A percentile compares a stretch with the other conserved stretches of the same genome.
Conservation (phyloP, 2,113 vertebrate species). For the Rallus limicola region DNA sequence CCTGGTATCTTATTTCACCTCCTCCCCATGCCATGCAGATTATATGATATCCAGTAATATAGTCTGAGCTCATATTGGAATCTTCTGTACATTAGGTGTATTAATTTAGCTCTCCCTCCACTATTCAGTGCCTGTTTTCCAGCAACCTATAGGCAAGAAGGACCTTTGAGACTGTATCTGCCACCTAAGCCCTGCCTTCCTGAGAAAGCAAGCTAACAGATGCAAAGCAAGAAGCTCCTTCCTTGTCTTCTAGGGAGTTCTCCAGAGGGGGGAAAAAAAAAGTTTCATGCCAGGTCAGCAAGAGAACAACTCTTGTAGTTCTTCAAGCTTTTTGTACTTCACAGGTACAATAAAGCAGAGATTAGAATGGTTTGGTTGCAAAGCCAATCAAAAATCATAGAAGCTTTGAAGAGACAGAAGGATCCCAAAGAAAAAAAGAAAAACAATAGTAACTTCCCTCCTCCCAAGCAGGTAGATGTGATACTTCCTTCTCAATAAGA, state of each 20-base stretch:
- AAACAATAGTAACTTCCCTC: not conserved
- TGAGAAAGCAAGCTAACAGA: not conserved
- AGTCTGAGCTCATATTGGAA: slow-evolving; percentile 40
- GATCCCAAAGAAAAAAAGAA: not conserved
- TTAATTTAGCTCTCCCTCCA: not conserved
- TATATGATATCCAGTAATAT: slow-evolving; percentile 34
- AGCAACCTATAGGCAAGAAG: not conserved
- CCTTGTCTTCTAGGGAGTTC: not conserved
- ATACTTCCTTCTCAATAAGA: not conserved
- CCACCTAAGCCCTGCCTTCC: not conserved
- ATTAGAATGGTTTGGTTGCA: not conserved
- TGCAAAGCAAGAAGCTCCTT: not conserved
- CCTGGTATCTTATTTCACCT: slow-evolving; percentile 53
- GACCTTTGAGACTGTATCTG: not conserved
- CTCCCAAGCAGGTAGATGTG: not conserved
- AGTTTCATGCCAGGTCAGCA: not conserved
- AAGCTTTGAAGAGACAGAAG: not conserved
- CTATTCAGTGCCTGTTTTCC: not conserved
- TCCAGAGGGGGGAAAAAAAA: accelerated
- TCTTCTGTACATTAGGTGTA: not conserved
- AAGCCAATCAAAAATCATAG: not conserved
- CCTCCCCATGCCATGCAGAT: slow-evolving; percentile 8
- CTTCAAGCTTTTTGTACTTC: not conserved
- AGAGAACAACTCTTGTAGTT: not conserved
- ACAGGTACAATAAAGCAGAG: not conserved